phyloP scores from a whole-genome alignment of 2,797 vertebrate species.

The Danio tinwini region DNA sequence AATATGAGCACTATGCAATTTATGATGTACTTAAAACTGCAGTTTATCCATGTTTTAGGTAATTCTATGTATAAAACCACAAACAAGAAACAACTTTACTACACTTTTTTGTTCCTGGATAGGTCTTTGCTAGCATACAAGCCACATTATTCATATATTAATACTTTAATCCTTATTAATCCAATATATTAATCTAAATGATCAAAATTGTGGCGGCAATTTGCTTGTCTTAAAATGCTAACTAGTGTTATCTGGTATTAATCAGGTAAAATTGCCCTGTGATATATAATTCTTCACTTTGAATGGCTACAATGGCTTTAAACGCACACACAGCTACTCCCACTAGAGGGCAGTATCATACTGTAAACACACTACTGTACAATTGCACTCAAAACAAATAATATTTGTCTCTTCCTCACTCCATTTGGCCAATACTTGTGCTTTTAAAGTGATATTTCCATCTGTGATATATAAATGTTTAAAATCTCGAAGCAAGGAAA shows the following conservation, averaged over 20 bases:
- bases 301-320: too few species aligned
- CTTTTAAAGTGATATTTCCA: conserved; percentile 50
- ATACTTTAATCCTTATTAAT: neutral
- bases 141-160: neutral
- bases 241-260: neutral
- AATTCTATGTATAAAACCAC: neutral
- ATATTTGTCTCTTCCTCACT: conserved; percentile 15
- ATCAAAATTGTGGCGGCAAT: too few species aligned
- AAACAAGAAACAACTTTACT: neutral
- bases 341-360: conserved; percentile 48
- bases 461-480: conserved; percentile 56
- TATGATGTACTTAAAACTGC: neutral
- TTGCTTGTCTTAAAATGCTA: too few species aligned
- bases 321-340: neutral
- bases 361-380: neutral
- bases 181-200: too few species aligned
- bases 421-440: conserved; percentile 28
- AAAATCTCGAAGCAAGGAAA: conserved; percentile 36
- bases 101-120: neutral
- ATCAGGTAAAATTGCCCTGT: neutral
- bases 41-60: neutral
- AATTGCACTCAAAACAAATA: conserved; percentile 11
- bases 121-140: neutral
- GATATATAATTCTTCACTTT: too few species aligned
- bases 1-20: too few species aligned